Percentiles rank a stretch among this genome's conserved stretches.
Evolutionary conservation across 2,113 vertebrate genomes (phyloP).

Genomic region (Xyrauchen texanus): DNA sequence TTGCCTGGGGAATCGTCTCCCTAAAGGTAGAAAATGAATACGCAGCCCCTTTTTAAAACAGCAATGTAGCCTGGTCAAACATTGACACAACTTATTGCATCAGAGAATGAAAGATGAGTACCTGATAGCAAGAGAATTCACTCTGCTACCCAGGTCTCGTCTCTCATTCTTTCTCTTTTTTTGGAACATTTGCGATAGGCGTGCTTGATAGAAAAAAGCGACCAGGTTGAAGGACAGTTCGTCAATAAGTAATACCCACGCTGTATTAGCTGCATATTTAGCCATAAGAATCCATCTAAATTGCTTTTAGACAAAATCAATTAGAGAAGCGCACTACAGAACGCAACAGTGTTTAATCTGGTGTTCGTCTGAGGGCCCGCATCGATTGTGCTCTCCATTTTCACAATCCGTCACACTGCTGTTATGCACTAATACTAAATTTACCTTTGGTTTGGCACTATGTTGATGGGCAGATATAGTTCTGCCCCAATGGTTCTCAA

Average conservation of each 20-base stretch:
- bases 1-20: slow-evolving; percentile 22
- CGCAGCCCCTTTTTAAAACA: slow-evolving; percentile 17
- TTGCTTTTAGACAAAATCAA: slow-evolving; percentile 58
- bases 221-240: slow-evolving; percentile 55
- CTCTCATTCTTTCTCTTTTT: slow-evolving; percentile 46
- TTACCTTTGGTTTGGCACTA: too few relatives aligned
- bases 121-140: not conserved
- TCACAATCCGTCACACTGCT: too few relatives aligned
- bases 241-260: slow-evolving; percentile 64
- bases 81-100: slow-evolving; percentile 35
- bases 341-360: slow-evolving; percentile 14
- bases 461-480: too few relatives aligned
- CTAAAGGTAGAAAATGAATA: slow-evolving; percentile 47
- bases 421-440: too few relatives aligned
- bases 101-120: not conserved
- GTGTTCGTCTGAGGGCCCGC: too few relatives aligned
- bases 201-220: slow-evolving; percentile 38
- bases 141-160: slow-evolving; percentile 5
- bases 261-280: slow-evolving; percentile 60
- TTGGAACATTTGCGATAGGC: slow-evolving; percentile 19
- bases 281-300: slow-evolving; percentile 54
- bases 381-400: too few relatives aligned
- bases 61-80: slow-evolving; percentile 38
- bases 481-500: too few relatives aligned
- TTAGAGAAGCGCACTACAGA: slow-evolving; percentile 33